Percentiles rank a stretch among this genome's conserved stretches.
phyloP scores from a whole-genome alignment of 2,797 vertebrate genomes.

The Mionectes olivaceus region DNA sequence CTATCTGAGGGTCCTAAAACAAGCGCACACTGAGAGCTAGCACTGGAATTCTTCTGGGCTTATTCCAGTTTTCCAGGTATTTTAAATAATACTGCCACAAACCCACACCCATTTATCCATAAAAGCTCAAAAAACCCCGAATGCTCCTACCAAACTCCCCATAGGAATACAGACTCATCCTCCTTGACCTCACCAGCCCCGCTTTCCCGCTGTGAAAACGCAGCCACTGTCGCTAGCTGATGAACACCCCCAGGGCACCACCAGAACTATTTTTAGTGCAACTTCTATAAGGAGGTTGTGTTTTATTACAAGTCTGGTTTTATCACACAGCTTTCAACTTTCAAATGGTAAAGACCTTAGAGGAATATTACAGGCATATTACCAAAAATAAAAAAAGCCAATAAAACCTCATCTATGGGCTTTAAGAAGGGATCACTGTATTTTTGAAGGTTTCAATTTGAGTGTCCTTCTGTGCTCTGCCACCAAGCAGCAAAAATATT shows the following conservation, averaged over 20 bases:
- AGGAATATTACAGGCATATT: not conserved
- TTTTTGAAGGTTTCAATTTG: not conserved
- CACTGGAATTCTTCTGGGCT: not conserved
- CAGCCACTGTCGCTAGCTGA: not conserved
- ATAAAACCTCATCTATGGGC: not conserved
- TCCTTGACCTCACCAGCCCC: constrained; percentile 24
- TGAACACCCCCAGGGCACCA: constrained; percentile 15
- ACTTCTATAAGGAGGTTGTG: constrained; percentile 12
- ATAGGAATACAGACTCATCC: not conserved
- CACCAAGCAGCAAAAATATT: constrained; percentile 8
- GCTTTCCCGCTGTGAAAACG: not conserved
- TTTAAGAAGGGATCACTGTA: not conserved
- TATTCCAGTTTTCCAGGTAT: not conserved
- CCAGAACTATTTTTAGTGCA: constrained; percentile 53
- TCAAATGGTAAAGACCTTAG: not conserved
- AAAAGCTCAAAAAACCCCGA: not conserved
- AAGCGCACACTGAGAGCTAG: not conserved
- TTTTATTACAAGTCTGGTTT: constrained; percentile 14
- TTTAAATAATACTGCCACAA: not conserved
- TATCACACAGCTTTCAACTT: constrained; percentile 9
- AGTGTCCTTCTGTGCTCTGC: not conserved
- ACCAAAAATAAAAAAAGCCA: not conserved
- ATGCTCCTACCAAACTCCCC: not conserved
- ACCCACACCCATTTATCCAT: not conserved
- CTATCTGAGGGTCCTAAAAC: not conserved